phyloP scores from a whole-genome alignment of 2,888 invertebrate species.

The Agonopterix heracliana region DNA sequence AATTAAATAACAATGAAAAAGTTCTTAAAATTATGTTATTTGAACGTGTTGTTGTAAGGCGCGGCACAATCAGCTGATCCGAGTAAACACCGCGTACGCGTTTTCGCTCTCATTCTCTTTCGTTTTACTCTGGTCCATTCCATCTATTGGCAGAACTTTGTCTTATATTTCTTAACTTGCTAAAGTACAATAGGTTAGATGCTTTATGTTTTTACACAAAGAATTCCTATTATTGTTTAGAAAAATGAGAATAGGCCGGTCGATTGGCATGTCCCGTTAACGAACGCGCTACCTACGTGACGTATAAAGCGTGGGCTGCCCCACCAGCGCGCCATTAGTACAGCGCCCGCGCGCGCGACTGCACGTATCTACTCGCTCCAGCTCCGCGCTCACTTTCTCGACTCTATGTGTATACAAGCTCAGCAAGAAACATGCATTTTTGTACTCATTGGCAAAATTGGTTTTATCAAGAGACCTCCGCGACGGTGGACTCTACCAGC shows the following conservation, averaged over 20 bases:
- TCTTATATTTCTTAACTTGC: background rate
- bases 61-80: conserved; percentile 57
- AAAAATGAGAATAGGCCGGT: conserved; percentile 73
- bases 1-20: no score
- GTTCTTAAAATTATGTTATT: no score
- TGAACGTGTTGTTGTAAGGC: background rate
- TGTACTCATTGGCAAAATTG: conserved; percentile 66
- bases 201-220: conserved; percentile 31
- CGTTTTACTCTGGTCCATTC: background rate
- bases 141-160: background rate
- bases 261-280: conserved; percentile 72
- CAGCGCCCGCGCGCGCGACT: conserved; percentile 71
- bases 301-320: conserved; percentile 71
- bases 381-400: conserved; percentile 64
- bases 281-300: conserved; percentile 64
- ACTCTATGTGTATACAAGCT: conserved; percentile 73
- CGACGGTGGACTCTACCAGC: conserved; percentile 60
- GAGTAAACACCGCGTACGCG: conserved; percentile 49
- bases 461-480: conserved; percentile 70
- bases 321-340: conserved; percentile 70
- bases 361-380: conserved; percentile 59
- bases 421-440: conserved; percentile 63
- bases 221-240: conserved; percentile 62
- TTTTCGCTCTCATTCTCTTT: background rate
- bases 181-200: conserved; percentile 4